Evolutionary conservation across 1,140 invertebrate genomes (phyloP), one percentile per base, ranked within the genome.

Genomic region (Brachystomella parvula): DNA sequence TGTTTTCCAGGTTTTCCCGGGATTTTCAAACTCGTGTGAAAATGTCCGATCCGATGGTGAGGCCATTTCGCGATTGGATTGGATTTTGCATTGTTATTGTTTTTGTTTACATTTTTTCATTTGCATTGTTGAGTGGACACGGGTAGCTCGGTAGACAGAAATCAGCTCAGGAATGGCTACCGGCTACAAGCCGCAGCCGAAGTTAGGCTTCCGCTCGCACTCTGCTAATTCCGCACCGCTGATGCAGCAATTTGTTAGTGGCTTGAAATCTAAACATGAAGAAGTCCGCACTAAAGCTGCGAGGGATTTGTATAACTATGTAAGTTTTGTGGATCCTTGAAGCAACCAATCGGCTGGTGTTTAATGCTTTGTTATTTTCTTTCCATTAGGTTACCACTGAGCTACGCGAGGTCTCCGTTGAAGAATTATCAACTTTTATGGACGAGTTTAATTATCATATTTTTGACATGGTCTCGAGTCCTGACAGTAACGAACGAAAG

Each of bases 401-500:
- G 74, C 77, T 97, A 19, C 83, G 92, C 17, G 94, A 96, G 79
- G 87, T 92, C 39, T 88, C 92, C n/a, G 83, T 88, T 56, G 94
- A 96, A 75, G 92, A 96, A 75, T 84, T 95, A 61, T 88, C 87
- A 24, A 80, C 84, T 30, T 96, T 97, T 76, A 87, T 97, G 78
- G 94, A 97, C 77, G 90, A 94, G 65, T 95, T 97, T 75, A 95
- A 96, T 77, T 89, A 94, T 77, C 89, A 95, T 74, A 96, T 97
- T 67, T 93, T 92, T 78, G 90, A 94, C 76, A 94, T 97, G 92
- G 91, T 96, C 1, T 93, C 90, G 2, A 90, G 89, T 68, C 85
- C 86, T 30, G 94, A 97, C 78, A 85, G 90, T 21, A 92, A 92
- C 80, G 94, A 97, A 76, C 94, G 93, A 75, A 96, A 96, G 78